Evolutionary conservation across 2,797 vertebrate species (phyloP).

Genomic region (Balearica regulorum): DNA sequence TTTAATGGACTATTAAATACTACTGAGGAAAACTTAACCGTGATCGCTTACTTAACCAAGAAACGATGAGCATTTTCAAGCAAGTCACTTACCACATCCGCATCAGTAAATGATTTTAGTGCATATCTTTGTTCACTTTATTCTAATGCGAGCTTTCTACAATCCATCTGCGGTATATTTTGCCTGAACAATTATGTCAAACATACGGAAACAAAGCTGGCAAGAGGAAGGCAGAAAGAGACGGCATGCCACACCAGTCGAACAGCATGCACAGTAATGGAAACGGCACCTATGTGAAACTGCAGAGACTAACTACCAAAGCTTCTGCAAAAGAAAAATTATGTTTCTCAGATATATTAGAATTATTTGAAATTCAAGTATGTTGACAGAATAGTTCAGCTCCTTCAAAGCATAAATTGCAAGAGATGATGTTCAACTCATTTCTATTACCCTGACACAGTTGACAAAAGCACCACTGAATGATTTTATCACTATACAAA

Average conservation of each 20-base stretch:
- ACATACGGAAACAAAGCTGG: neutral
- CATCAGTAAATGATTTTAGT: neutral
- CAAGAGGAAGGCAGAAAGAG: neutral
- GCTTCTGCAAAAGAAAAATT: neutral
- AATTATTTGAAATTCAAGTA: neutral
- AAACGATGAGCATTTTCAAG: neutral
- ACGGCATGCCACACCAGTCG: rapidly evolving
- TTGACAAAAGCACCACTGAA: neutral
- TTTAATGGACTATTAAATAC: slow-evolving; percentile 43
- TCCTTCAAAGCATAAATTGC: neutral
- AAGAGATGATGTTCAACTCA: neutral
- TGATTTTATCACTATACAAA: neutral
- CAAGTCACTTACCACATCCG: neutral
- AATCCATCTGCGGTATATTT: neutral
- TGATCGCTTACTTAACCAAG: neutral
- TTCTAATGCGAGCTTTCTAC: neutral
- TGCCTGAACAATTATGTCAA: neutral
- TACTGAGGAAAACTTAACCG: neutral
- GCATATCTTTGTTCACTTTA: neutral
- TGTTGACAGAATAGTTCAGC: neutral
- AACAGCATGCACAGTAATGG: rapidly evolving
- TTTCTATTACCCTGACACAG: slow-evolving; percentile 9
- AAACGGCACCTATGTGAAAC: rapidly evolving
- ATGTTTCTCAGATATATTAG: neutral
- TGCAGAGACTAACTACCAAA: neutral